Conservation (phyloP, 1,140 invertebrate species). For the Drosophila repletoides region DNA sequence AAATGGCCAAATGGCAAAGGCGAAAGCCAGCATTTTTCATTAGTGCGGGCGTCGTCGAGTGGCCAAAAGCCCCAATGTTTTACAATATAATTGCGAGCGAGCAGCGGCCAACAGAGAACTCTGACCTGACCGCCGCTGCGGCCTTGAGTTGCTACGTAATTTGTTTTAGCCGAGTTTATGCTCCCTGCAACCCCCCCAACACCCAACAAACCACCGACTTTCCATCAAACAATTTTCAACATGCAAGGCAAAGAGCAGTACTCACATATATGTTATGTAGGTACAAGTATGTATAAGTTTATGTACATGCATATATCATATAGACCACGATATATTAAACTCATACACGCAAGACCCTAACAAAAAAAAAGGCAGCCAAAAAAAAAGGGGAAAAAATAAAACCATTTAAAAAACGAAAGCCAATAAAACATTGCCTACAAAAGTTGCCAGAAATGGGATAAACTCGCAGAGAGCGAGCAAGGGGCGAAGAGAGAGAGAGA, state of each 20-base stretch:
- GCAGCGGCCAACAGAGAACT: conserved; percentile 53
- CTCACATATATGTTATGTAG: conserved; percentile 7
- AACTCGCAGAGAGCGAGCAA: too few relatives aligned
- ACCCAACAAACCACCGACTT: not conserved
- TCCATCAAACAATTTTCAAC: conserved; percentile 52
- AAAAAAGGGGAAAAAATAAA: conserved; percentile 4
- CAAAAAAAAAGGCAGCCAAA: conserved; percentile 2
- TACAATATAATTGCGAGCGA: conserved; percentile 70
- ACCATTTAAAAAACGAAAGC: conserved; percentile 43
- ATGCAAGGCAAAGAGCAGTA: conserved; percentile 63
- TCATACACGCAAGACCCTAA: conserved; percentile 51
- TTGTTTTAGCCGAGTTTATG: conserved; percentile 61
- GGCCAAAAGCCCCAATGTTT: conserved; percentile 39
- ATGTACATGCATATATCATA: conserved; percentile 41
- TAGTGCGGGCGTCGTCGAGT: conserved; percentile 51
- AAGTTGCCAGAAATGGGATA: conserved; percentile 13
- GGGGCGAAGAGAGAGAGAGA: too few relatives aligned
- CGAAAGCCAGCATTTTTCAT: conserved; percentile 65
- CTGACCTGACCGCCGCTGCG: conserved; percentile 65
- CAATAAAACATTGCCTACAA: conserved; percentile 48
- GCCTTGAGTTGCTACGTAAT: conserved; percentile 73
- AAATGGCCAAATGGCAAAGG: conserved; percentile 20
- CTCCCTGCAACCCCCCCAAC: not conserved
- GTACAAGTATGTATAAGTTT: conserved; percentile 6
- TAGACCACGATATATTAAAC: conserved; percentile 63